A percentile compares a stretch with the other conserved stretches of the same genome.
Conservation (phyloP, 2,797 vertebrate genomes). For the Tympanoctomys barrerae region DNA sequence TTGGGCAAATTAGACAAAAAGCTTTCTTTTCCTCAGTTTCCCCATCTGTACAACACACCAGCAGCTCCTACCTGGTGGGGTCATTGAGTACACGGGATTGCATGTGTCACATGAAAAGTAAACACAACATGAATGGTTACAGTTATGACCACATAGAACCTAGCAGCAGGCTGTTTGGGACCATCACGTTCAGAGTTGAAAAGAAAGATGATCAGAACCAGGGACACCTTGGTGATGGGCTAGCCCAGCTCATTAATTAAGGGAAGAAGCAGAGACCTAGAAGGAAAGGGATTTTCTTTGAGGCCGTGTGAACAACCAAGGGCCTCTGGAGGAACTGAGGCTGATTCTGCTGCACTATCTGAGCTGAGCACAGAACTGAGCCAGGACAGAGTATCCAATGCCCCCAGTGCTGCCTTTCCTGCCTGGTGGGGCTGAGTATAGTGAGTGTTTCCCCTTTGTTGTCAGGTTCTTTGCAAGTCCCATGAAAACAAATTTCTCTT, state of each 20-base stretch:
- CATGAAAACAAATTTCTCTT: neutral
- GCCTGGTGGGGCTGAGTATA: too few relatives aligned
- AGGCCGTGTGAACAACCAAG: neutral
- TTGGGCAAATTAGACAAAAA: neutral
- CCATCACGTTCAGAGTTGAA: neutral
- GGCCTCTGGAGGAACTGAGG: neutral
- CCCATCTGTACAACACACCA: slow-evolving; percentile 19
- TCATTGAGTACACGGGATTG: neutral
- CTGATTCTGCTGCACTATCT: neutral
- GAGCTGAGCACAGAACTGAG: neutral
- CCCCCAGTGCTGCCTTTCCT: neutral
- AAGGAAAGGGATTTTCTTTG: neutral
- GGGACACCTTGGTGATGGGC: neutral
- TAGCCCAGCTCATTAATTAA: neutral
- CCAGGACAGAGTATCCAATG: neutral
- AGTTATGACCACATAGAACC: neutral
- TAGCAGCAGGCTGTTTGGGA: neutral
- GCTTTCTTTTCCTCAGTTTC: neutral
- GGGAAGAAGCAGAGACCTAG: neutral
- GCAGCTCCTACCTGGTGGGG: neutral
- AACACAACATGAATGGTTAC: neutral
- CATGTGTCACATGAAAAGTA: neutral
- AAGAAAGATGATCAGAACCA: neutral
- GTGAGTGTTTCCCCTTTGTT: neutral
- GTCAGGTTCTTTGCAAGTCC: neutral